phyloP scores from a whole-genome alignment of 2,888 invertebrate genomes.

The Caradrina kadenii region DNA sequence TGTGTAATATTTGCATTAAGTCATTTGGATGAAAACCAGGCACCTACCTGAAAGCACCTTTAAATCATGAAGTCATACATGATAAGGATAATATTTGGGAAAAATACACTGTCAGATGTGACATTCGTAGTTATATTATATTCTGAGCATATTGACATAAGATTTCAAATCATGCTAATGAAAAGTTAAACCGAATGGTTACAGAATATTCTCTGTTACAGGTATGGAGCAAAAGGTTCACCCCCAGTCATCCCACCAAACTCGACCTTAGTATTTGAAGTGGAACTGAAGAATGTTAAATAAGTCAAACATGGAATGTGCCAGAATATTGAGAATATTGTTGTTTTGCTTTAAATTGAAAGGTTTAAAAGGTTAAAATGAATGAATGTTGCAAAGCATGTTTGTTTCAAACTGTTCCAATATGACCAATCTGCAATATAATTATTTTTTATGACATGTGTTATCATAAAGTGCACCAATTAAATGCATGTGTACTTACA shows the following conservation, averaged over 20 bases:
- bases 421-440: constrained; percentile 66
- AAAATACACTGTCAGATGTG: not conserved
- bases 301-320: constrained; percentile 78
- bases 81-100: not conserved
- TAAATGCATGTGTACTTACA: constrained; percentile 31
- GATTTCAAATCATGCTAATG: not conserved
- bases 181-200: not conserved
- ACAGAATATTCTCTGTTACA: constrained; percentile 71
- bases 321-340: constrained; percentile 72
- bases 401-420: constrained; percentile 48
- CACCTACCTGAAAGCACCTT: not conserved
- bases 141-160: no score
- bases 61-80: no score
- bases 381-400: constrained; percentile 63
- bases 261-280: constrained; percentile 96
- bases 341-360: constrained; percentile 67
- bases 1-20: no score
- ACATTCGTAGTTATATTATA: no score
- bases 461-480: constrained; percentile 9
- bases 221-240: constrained; percentile 94
- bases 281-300: constrained; percentile 96
- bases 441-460: constrained; percentile 43
- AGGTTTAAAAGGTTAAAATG: constrained; percentile 39
- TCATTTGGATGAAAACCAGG: no score
- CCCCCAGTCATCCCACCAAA: constrained; percentile 97